Percentiles rank a stretch among this genome's conserved stretches.
Conservation (phyloP, 2,888 invertebrate species). For the Tachina fera region DNA sequence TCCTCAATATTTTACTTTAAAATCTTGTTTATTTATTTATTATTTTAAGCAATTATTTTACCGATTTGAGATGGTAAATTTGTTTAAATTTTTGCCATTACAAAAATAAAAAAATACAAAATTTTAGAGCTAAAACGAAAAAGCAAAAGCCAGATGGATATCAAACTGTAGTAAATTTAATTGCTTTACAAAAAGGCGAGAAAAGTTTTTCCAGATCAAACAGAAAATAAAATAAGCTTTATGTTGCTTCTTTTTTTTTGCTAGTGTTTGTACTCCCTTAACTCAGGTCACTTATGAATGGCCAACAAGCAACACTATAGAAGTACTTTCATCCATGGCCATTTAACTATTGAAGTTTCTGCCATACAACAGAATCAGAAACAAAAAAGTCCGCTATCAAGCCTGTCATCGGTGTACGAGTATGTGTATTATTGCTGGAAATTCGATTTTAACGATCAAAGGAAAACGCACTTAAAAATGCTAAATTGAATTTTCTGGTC, state of each 20-base stretch:
- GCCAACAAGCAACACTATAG: slow-evolving; percentile 10
- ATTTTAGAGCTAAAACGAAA: slow-evolving; percentile 2
- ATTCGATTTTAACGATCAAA: slow-evolving; percentile 82
- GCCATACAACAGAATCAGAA: slow-evolving; percentile 37
- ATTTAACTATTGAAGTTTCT: slow-evolving; percentile 38
- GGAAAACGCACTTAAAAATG: slow-evolving; percentile 82
- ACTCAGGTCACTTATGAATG: slow-evolving; percentile 25
- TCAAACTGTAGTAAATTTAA: slow-evolving; percentile 57
- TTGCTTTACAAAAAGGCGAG: slow-evolving; percentile 51
- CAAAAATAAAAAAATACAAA: neutral
- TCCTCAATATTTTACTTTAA: slow-evolving; percentile 8
- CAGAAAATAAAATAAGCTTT: slow-evolving; percentile 74
- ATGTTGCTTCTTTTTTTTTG: neutral
- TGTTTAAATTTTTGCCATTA: neutral
- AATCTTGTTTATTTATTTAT: too few species aligned
- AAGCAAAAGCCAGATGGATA: slow-evolving; percentile 9
- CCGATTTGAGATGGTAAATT: too few species aligned
- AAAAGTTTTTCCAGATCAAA: slow-evolving; percentile 72
- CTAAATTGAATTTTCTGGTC: slow-evolving; percentile 82
- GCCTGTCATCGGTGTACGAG: slow-evolving; percentile 69
- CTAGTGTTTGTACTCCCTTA: slow-evolving; percentile 20
- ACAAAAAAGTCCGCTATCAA: slow-evolving; percentile 49
- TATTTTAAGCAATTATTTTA: too few species aligned
- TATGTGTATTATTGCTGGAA: slow-evolving; percentile 78
- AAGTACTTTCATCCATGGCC: neutral